phyloP scores from a whole-genome alignment of 2,888 invertebrate species.

The Pyralis farinalis region DNA sequence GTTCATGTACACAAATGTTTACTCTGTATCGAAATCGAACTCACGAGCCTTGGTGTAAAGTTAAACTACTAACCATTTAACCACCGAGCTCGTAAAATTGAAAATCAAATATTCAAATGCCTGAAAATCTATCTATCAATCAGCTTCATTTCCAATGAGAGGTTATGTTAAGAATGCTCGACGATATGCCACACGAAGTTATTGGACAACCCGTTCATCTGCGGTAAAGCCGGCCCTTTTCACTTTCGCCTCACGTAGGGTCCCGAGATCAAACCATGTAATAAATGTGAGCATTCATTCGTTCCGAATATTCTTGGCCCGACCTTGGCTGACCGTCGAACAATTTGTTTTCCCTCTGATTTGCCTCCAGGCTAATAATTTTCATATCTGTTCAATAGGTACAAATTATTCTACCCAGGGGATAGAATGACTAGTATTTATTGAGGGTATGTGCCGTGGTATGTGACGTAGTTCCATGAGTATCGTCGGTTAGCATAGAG shows the following conservation, averaged over 20 bases:
- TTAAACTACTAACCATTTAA: too few species aligned
- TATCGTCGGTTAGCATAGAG: too few species aligned
- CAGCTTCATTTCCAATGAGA: neutral
- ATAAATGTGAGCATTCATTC: slow-evolving; percentile 47
- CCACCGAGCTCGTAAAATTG: too few species aligned
- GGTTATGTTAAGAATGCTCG: neutral
- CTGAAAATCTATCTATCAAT: neutral
- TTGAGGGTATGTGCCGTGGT: too few species aligned
- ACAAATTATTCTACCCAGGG: too few species aligned
- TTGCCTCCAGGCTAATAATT: neutral
- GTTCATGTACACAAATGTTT: too few species aligned
- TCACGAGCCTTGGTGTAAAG: too few species aligned
- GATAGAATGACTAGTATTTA: too few species aligned
- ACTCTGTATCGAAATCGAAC: too few species aligned
- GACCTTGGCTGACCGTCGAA: slow-evolving; percentile 12
- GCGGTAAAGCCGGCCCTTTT: slow-evolving; percentile 18
- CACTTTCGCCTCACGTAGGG: slow-evolving; percentile 47
- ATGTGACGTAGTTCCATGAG: too few species aligned
- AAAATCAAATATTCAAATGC: too few species aligned
- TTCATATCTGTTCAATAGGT: too few species aligned
- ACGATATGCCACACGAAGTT: slow-evolving; percentile 8
- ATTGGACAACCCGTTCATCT: slow-evolving; percentile 7
- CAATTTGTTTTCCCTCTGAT: slow-evolving; percentile 21
- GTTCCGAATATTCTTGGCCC: slow-evolving; percentile 36
- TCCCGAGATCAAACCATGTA: slow-evolving; percentile 39